phyloP scores from a whole-genome alignment of 2,888 invertebrate genomes.

The Drosophila falleni region DNA sequence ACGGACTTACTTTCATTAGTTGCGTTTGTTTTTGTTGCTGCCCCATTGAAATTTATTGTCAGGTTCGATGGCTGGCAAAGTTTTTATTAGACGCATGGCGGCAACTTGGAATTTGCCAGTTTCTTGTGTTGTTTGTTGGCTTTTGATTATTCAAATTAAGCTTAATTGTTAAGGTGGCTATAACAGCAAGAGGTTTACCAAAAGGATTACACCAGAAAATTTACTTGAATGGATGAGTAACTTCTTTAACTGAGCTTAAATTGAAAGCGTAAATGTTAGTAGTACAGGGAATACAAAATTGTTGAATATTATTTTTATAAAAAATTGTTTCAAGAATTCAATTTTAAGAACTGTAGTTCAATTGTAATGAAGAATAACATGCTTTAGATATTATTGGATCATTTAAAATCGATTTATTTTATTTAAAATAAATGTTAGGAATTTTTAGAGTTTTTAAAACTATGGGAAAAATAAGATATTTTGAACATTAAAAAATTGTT shows the following conservation, averaged over 20 bases:
- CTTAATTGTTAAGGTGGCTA: constrained; percentile 75
- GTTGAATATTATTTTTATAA: too few relatives aligned
- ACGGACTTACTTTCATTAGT: constrained; percentile 71
- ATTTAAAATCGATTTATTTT: too few relatives aligned
- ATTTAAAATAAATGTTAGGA: too few relatives aligned
- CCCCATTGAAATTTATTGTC: constrained; percentile 68
- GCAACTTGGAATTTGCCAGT: constrained; percentile 43
- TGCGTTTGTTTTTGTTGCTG: constrained; percentile 63
- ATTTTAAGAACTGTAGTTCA: too few relatives aligned
- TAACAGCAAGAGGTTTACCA: constrained; percentile 27
- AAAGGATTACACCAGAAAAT: constrained; percentile 21
- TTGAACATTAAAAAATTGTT: too few relatives aligned
- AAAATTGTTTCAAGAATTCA: too few relatives aligned
- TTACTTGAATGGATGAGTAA: neutral
- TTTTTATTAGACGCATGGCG: constrained; percentile 67
- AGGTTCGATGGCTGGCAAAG: constrained; percentile 76
- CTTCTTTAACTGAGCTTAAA: neutral
- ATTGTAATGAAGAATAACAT: too few relatives aligned
- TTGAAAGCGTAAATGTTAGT: neutral
- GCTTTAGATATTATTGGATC: too few relatives aligned
- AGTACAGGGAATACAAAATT: too few relatives aligned
- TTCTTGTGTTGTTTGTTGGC: constrained; percentile 68
- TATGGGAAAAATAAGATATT: too few relatives aligned
- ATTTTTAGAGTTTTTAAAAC: too few relatives aligned
- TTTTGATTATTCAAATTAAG: constrained; percentile 78